A percentile compares a stretch with the other conserved stretches of the same genome.
phyloP scores from a whole-genome alignment of 2,113 vertebrate genomes.

The Daboia siamensis region DNA sequence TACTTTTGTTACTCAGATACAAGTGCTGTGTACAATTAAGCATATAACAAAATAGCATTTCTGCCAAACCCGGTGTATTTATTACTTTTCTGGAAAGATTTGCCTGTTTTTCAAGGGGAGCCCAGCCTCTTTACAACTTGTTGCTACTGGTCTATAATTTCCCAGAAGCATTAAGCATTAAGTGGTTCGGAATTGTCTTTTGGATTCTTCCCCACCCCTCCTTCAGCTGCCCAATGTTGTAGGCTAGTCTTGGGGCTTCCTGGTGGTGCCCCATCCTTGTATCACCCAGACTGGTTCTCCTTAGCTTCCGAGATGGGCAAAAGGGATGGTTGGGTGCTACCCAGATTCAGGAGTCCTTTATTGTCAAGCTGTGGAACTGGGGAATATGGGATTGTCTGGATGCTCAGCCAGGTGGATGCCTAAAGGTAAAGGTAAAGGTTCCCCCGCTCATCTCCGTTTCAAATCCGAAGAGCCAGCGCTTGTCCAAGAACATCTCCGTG shows the following conservation, averaged over 20 bases:
- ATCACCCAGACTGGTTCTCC: not conserved
- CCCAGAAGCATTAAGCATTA: not conserved
- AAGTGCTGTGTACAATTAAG: not conserved
- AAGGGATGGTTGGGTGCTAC: not conserved
- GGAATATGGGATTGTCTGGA: not conserved
- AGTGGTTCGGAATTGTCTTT: not conserved
- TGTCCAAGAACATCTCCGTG: too few species aligned
- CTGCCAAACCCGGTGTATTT: not conserved
- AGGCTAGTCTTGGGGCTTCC: not conserved
- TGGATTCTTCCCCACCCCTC: not conserved
- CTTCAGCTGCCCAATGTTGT: not conserved
- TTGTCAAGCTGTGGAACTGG: not conserved
- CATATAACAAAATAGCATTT: not conserved
- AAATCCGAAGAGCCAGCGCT: too few species aligned
- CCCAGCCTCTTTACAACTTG: not conserved
- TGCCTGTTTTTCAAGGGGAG: not conserved
- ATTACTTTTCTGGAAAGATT: not conserved
- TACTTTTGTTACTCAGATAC: not conserved
- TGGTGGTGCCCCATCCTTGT: not conserved
- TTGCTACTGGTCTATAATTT: not conserved
- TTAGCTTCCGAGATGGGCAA: not conserved
- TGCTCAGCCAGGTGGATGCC: not conserved
- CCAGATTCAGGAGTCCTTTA: not conserved
- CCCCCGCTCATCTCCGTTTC: too few species aligned
- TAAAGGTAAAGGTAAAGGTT: too few species aligned